phyloP scores from a whole-genome alignment of 2,888 invertebrate species.

The Graphium colonna region DNA sequence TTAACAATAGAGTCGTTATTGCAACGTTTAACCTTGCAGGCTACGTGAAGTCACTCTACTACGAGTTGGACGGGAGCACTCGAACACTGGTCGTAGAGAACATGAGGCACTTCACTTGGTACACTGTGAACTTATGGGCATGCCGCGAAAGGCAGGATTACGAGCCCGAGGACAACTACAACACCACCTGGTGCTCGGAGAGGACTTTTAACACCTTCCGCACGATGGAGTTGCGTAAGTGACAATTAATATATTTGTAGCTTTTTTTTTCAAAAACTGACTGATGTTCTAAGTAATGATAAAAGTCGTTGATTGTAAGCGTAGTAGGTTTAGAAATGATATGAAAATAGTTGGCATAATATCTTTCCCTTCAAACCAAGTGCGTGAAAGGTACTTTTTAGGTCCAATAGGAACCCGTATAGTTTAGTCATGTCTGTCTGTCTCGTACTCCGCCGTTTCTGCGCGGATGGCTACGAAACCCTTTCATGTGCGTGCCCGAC shows the following conservation, averaged over 20 bases:
- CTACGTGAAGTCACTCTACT: constrained; percentile 58
- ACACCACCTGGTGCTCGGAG: constrained; percentile 71
- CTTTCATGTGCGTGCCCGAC: no score
- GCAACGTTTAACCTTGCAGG: constrained; percentile 33
- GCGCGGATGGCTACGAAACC: no score
- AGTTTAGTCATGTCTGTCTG: no score
- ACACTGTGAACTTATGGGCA: constrained; percentile 87
- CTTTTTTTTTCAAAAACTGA: no score
- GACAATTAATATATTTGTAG: not conserved
- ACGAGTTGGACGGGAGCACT: constrained; percentile 74
- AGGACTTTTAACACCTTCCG: constrained; percentile 60
- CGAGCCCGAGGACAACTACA: constrained; percentile 68
- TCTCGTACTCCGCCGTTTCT: no score
- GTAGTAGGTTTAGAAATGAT: no score
- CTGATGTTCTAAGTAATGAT: no score
- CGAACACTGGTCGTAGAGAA: constrained; percentile 49
- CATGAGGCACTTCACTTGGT: constrained; percentile 88
- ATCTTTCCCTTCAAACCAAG: no score
- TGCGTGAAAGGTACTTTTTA: no score
- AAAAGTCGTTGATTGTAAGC: no score
- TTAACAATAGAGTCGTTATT: not conserved
- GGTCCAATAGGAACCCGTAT: no score
- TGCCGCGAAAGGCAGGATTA: constrained; percentile 83
- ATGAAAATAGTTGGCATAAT: no score
- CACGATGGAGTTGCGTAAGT: constrained; percentile 55